These are phyloP conservation scores for Bacillus rossius DNA, from an alignment of 1,140 invertebrate genomes.

Conservation along the genomic window DNA sequence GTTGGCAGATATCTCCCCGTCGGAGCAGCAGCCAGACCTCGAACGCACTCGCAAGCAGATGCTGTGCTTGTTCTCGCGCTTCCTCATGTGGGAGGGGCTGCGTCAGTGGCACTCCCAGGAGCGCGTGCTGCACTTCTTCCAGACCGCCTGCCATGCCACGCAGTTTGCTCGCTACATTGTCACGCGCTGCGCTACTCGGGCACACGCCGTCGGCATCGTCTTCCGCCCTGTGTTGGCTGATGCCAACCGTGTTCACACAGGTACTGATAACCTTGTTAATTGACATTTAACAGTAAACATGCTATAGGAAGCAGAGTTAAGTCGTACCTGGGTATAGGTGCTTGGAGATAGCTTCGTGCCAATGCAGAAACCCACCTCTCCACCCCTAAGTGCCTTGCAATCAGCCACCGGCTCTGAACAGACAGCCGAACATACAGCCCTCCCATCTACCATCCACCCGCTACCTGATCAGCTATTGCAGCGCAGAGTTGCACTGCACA, in stretches of 20 bases:
- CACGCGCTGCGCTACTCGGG: slow-evolving; percentile 46
- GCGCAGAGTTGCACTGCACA: too few species aligned
- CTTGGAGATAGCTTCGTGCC: too few species aligned
- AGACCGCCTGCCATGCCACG: slow-evolving; percentile 48
- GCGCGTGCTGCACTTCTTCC: slow-evolving; percentile 9
- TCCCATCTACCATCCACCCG: too few species aligned
- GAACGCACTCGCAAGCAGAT: slow-evolving; percentile 61
- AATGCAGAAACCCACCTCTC: too few species aligned
- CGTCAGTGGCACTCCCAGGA: slow-evolving; percentile 24
- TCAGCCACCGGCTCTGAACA: too few species aligned
- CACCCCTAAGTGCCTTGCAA: too few species aligned
- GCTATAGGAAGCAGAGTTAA: too few species aligned
- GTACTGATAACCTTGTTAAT: too few species aligned
- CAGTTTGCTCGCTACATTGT: slow-evolving; percentile 58
- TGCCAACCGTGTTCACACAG: slow-evolving; percentile 9
- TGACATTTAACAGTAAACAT: too few species aligned
- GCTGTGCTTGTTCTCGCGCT: slow-evolving; percentile 62
- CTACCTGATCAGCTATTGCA: too few species aligned
- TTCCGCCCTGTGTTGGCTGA: slow-evolving; percentile 41
- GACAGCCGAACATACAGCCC: too few species aligned
- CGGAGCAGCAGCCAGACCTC: slow-evolving; percentile 50
- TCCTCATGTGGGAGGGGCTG: slow-evolving; percentile 40
- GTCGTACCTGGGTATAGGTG: too few species aligned
- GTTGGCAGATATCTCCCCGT: not conserved
- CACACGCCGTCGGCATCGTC: slow-evolving; percentile 43